A percentile compares a stretch with the other conserved stretches of the same genome.
phyloP scores from a whole-genome alignment of 2,888 invertebrate species.

The Cantharis flavilabris region DNA sequence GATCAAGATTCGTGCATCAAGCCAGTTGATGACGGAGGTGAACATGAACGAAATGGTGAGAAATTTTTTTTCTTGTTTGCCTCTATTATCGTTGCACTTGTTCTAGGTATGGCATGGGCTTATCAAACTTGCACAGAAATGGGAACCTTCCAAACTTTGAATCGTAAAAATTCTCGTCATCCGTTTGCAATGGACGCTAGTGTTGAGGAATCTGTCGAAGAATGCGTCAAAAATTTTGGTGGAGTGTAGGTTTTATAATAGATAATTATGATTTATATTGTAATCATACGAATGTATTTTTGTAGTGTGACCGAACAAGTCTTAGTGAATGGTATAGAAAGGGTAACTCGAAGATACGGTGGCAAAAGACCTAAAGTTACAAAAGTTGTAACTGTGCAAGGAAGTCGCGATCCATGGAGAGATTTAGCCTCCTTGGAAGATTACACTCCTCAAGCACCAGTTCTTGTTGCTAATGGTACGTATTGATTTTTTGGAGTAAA shows the following conservation, averaged over 20 bases:
- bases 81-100: neutral
- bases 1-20: neutral
- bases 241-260: slow-evolving; percentile 1
- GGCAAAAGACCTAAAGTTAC: slow-evolving; percentile 9
- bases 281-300: neutral
- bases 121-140: slow-evolving; percentile 19
- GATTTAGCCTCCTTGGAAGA: slow-evolving; percentile 1
- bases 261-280: neutral
- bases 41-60: neutral
- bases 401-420: slow-evolving; percentile 10
- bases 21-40: neutral
- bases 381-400: slow-evolving; percentile 8
- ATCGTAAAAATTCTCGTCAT: slow-evolving; percentile 7
- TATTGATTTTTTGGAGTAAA: neutral
- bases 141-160: slow-evolving; percentile 20
- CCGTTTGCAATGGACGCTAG: slow-evolving; percentile 10
- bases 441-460: slow-evolving; percentile 4
- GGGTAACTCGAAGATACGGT: slow-evolving; percentile 8
- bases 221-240: slow-evolving; percentile 4
- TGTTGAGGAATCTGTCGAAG: slow-evolving; percentile 13
- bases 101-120: slow-evolving; percentile 9
- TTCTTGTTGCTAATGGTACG: neutral
- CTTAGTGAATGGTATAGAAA: neutral
- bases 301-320: slow-evolving; percentile 6
- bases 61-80: too few species aligned